These are phyloP conservation scores for Ephestia elutella DNA, from an alignment of 1,140 invertebrate species.

Conservation along the genomic window DNA sequence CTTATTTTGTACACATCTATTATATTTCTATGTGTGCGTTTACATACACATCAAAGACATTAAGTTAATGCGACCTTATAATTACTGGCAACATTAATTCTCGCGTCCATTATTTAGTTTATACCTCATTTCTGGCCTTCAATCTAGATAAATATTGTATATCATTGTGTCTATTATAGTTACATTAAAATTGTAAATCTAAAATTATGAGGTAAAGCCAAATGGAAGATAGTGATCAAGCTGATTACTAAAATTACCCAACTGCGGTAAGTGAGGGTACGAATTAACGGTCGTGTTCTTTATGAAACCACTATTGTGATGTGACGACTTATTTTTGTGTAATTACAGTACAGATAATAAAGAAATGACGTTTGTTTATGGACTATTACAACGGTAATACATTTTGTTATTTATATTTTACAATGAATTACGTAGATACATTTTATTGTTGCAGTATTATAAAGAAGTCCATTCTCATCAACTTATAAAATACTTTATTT, in stretches of 20 bases:
- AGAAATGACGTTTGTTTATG: too few species aligned
- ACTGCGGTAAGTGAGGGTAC: slow-evolving; percentile 1
- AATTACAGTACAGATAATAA: background rate
- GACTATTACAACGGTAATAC: too few species aligned
- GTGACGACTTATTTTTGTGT: background rate
- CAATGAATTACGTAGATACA: too few species aligned
- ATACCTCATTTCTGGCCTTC: slow-evolving; percentile 69
- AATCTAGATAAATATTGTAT: slow-evolving; percentile 69
- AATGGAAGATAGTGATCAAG: slow-evolving; percentile 5
- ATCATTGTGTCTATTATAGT: slow-evolving; percentile 61
- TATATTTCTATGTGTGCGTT: slow-evolving; percentile 43
- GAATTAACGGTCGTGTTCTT: slow-evolving; percentile 1
- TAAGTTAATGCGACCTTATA: slow-evolving; percentile 72
- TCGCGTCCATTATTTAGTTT: slow-evolving; percentile 73
- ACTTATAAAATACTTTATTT: too few species aligned
- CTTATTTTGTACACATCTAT: background rate
- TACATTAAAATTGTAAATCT: slow-evolving; percentile 56
- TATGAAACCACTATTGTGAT: background rate
- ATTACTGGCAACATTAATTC: slow-evolving; percentile 71
- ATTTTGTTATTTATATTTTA: too few species aligned
- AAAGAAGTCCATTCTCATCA: too few species aligned
- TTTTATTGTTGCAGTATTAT: too few species aligned
- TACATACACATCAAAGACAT: slow-evolving; percentile 56
- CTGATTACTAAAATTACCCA: slow-evolving; percentile 3
- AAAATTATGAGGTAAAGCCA: slow-evolving; percentile 29